phyloP scores from a whole-genome alignment of 2,797 vertebrate species.

The Sebastes flavidus region DNA sequence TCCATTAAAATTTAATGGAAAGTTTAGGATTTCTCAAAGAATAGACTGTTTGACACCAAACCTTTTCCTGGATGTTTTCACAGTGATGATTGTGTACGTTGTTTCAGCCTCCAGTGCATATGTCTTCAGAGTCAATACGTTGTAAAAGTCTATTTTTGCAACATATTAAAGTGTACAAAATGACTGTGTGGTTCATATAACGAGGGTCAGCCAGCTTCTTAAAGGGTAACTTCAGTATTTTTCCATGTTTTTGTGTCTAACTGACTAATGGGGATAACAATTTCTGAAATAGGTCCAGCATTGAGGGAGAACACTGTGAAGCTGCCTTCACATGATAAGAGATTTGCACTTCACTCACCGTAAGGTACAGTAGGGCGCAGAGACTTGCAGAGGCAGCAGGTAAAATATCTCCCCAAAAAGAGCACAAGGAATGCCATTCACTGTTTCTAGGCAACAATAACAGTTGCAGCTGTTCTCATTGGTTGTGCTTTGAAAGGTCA shows the following conservation, averaged over 20 bases:
- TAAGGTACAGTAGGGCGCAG: too few relatives aligned
- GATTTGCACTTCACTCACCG: too few relatives aligned
- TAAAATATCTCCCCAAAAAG: too few relatives aligned
- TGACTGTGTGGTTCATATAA: neutral
- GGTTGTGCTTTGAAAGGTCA: too few relatives aligned
- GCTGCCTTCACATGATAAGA: too few relatives aligned
- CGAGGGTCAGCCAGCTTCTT: neutral
- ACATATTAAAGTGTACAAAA: neutral
- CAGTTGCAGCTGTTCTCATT: too few relatives aligned
- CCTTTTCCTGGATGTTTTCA: neutral
- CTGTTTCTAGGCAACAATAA: too few relatives aligned
- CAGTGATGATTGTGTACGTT: neutral
- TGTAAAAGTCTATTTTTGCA: slow-evolving; percentile 12
- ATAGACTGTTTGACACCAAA: neutral
- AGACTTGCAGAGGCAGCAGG: too few relatives aligned
- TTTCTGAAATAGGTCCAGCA: too few relatives aligned
- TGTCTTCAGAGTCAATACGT: neutral
- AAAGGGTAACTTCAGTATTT: neutral
- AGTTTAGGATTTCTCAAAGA: slow-evolving; percentile 33
- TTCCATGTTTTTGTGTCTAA: neutral
- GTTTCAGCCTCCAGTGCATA: neutral
- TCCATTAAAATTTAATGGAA: slow-evolving; percentile 44
- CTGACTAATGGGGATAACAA: too few relatives aligned
- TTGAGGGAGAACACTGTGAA: too few relatives aligned
- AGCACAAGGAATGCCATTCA: too few relatives aligned